Evolutionary conservation across 2,797 vertebrate species (phyloP).

Genomic region (Siniperca scherzeri): DNA sequence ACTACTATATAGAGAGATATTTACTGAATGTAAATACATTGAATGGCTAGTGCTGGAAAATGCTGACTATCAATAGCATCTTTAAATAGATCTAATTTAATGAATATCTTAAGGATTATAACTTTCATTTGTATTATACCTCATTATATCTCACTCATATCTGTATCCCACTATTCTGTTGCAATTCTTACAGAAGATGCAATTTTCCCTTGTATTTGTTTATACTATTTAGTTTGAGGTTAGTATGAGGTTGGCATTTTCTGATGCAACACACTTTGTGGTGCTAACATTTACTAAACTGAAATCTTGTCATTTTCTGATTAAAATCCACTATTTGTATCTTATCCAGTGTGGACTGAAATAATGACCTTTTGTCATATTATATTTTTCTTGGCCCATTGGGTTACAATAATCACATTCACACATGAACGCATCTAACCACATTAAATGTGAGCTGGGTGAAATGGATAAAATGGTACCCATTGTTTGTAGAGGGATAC

Average conservation of each 20-base stretch:
- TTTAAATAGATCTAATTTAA: neutral
- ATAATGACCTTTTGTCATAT: neutral
- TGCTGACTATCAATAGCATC: neutral
- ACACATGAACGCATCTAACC: neutral
- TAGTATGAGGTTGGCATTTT: neutral
- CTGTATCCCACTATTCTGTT: neutral
- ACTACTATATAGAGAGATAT: no score
- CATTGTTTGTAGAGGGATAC: neutral
- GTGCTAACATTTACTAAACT: neutral
- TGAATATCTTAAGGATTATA: slow-evolving; percentile 14
- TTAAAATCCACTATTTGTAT: neutral
- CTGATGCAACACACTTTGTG: neutral
- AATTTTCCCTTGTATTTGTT: neutral
- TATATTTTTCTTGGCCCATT: slow-evolving; percentile 1
- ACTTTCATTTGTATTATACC: neutral
- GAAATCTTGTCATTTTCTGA: neutral
- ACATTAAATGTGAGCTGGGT: neutral
- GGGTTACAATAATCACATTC: neutral
- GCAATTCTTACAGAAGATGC: neutral
- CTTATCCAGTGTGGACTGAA: neutral
- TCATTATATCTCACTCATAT: neutral
- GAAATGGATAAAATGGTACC: neutral
- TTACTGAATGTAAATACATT: neutral
- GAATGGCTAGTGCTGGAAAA: neutral
- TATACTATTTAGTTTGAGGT: neutral